Evolutionary conservation across 2,888 invertebrate species (phyloP).

Genomic region (Sabatieria punctata): DNA sequence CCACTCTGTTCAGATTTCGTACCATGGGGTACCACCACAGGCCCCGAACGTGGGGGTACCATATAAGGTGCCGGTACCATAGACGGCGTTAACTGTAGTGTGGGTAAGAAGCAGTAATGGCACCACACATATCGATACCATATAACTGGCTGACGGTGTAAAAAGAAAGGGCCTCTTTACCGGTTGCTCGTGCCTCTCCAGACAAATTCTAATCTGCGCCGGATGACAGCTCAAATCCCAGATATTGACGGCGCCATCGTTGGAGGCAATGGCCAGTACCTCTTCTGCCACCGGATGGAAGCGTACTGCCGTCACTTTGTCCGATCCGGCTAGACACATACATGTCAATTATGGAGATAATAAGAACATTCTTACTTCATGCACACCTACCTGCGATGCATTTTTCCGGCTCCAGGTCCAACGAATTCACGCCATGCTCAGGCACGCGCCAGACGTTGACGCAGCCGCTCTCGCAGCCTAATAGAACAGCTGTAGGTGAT

Average conservation of each 20-base stretch:
- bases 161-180: no score
- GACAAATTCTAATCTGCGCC: no score
- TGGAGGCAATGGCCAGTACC: slow-evolving; percentile 68
- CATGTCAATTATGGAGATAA: slow-evolving; percentile 1
- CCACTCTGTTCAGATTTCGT: no score
- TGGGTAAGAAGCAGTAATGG: no score
- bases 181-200: no score
- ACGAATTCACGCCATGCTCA: slow-evolving; percentile 45
- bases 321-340: slow-evolving; percentile 49
- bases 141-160: no score
- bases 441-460: slow-evolving; percentile 64
- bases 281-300: slow-evolving; percentile 74
- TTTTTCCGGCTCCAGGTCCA: slow-evolving; percentile 40
- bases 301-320: slow-evolving; percentile 76
- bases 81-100: no score
- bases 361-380: neutral
- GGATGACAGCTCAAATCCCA: slow-evolving; percentile 48
- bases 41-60: no score
- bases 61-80: no score
- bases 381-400: slow-evolving; percentile 41
- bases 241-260: slow-evolving; percentile 69
- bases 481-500: slow-evolving; percentile 8
- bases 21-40: no score
- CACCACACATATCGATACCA: no score
- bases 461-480: slow-evolving; percentile 70